Conservation (phyloP, 2,113 vertebrate genomes). For the Melospiza melodia region DNA sequence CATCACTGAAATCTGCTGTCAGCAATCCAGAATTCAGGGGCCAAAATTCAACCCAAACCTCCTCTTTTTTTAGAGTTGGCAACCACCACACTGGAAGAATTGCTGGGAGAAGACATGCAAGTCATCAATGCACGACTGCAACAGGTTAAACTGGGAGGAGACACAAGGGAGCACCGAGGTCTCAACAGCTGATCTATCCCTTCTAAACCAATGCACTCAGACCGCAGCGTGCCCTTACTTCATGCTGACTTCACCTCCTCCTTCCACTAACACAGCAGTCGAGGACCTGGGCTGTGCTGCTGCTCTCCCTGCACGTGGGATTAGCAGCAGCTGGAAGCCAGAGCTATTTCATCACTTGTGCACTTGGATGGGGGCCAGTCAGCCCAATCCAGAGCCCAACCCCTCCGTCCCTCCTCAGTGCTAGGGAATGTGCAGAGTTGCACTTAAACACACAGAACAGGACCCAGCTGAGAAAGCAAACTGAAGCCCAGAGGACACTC, state of each 20-base stretch:
- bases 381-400: background rate
- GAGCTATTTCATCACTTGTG: conserved; percentile 44
- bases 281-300: conserved; percentile 5
- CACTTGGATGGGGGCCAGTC: conserved; percentile 35
- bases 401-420: conserved; percentile 29
- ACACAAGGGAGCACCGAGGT: background rate
- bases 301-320: background rate
- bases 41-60: background rate
- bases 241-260: conserved; percentile 30
- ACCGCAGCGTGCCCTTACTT: background rate
- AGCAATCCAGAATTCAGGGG: background rate
- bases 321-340: conserved; percentile 51
- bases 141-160: background rate
- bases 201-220: background rate
- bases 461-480: background rate
- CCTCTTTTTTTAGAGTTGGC: background rate
- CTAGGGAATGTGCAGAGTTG: conserved; percentile 47
- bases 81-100: background rate
- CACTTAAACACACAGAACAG: background rate
- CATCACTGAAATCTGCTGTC: background rate
- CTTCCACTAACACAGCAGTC: background rate
- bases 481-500: background rate
- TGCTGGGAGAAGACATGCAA: background rate
- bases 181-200: background rate
- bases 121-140: background rate